Base-by-base conservation (phyloP, 2,888 invertebrate genomes). In the Syrista parreyssii region DNA sequence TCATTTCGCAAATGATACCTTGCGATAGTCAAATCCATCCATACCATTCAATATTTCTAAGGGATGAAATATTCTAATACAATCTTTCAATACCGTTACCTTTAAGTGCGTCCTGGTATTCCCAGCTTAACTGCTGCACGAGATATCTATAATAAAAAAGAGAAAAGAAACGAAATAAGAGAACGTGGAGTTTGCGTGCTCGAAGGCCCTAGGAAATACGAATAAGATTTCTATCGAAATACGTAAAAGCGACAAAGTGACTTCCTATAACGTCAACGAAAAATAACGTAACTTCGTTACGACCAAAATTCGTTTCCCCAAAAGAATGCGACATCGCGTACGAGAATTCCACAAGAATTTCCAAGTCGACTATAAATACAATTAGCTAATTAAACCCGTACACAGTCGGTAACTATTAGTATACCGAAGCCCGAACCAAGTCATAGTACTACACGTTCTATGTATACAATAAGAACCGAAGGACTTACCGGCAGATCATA, bases 401-500 rank as follows among this genome's bases (percentile, higher is more conserved):
- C 3, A 23, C 9, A 73, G 73, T 75, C 75, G n/a, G 78, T 75
- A 72, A 75, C 68, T 72, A 78, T 78, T 75, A 73, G 78, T 15
- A 23, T 75, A 75, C 31, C 69, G 36, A 68, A 36, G 76, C 72
- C 15, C 11, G 74, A 15, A 74, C 12, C 35, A 74, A 75, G 68
- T 74, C 75, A 36, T 1, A 9, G 9, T 15, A 55, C 55, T 23
- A 23, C 55, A 6, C 15, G 0, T 15, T 55, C 55, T 55, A 55
- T 23, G 23, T 55, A 40, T 6, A 55, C 23, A 55, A 55, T 55
- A 23, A 55, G 40, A 55, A 55, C 15, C 23, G 23, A 23, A 55
- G 23, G 72, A 79, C 86, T 85, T 94, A 96, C 86, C 94, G 93
- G 89, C 96, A 96, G 83, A 96, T 95, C 89, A 96, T 93, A 89